Evolutionary conservation across 2,797 vertebrate genomes (phyloP).

Genomic region (Anguilla pacifica): DNA sequence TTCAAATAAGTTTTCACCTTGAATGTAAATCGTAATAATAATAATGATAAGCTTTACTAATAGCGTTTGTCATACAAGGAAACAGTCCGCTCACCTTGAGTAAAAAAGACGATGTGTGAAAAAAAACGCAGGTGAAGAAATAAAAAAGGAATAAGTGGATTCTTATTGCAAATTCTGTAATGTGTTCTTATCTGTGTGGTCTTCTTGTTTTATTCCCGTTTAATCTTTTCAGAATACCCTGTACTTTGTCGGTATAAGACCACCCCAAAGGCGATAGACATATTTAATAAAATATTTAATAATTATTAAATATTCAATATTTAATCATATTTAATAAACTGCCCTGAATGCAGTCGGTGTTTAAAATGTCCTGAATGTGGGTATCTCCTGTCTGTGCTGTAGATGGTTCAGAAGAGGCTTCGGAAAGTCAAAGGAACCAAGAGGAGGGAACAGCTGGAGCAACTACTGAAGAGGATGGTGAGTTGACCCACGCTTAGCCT

Average conservation of each 20-base stretch:
- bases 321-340: background rate
- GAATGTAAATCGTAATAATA: background rate
- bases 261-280: background rate
- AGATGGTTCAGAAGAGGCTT: conserved; percentile 83
- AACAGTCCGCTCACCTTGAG: background rate
- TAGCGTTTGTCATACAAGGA: background rate
- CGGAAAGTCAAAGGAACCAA: conserved; percentile 65
- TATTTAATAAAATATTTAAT: too few relatives aligned
- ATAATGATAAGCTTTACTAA: background rate
- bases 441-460: conserved; percentile 75
- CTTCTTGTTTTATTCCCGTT: background rate
- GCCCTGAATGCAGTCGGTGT: background rate
- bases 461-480: conserved; percentile 86
- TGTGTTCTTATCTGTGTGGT: background rate
- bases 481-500: conserved; percentile 32
- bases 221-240: background rate
- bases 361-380: background rate
- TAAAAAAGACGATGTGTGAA: background rate
- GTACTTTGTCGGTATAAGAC: background rate
- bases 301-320: too few relatives aligned
- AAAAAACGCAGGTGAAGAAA: background rate
- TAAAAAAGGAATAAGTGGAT: background rate
- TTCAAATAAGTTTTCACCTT: background rate
- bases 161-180: background rate
- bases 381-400: conserved; percentile 23